phyloP scores from a whole-genome alignment of 2,888 invertebrate species.

The Lamellibrachia satsuma region DNA sequence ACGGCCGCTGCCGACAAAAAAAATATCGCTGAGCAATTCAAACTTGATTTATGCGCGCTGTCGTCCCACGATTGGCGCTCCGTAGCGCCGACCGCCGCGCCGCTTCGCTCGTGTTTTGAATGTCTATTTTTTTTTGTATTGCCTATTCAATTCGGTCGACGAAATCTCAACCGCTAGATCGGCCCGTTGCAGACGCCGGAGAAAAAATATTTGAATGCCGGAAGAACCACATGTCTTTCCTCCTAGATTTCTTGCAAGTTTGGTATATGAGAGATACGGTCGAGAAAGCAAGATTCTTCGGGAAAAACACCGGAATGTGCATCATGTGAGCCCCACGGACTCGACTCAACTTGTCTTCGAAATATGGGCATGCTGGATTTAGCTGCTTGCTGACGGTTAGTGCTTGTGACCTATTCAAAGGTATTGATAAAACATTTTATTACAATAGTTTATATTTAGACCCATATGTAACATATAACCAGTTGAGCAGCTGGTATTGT shows the following conservation, averaged over 20 bases:
- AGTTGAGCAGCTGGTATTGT: neutral
- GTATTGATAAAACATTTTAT: neutral
- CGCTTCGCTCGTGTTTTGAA: constrained; percentile 17
- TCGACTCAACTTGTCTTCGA: neutral
- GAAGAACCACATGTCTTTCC: neutral
- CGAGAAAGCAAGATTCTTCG: neutral
- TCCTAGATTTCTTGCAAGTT: neutral
- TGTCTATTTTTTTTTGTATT: neutral
- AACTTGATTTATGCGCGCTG: neutral
- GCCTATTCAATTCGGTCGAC: neutral
- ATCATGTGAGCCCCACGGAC: neutral
- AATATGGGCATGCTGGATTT: constrained; percentile 8
- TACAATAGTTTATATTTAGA: neutral
- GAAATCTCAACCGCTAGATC: constrained; percentile 12
- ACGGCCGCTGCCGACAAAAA: neutral
- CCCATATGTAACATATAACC: neutral
- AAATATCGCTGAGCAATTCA: neutral
- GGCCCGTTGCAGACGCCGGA: neutral
- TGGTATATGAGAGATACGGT: neutral
- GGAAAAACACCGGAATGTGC: neutral
- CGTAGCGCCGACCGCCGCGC: neutral
- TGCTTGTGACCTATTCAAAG: neutral
- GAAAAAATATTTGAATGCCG: constrained; percentile 1
- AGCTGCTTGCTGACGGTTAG: neutral
- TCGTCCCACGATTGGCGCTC: neutral